phyloP scores from a whole-genome alignment of 2,113 vertebrate genomes.

The Cheilinus undulatus region DNA sequence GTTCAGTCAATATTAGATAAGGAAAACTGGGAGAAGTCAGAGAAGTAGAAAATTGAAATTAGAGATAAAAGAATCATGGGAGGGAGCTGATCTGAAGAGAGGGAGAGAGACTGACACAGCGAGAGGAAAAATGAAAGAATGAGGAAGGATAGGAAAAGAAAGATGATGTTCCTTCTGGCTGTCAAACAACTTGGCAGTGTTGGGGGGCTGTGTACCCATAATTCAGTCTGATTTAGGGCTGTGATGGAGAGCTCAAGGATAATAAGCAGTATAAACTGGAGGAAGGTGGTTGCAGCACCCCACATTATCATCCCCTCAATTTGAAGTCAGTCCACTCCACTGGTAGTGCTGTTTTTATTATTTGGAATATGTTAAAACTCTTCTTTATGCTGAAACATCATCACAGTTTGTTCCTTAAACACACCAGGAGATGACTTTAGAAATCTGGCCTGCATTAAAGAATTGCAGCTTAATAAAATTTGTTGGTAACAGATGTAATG shows the following conservation, averaged over 20 bases:
- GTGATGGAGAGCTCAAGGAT: slow-evolving; percentile 72
- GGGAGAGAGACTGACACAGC: slow-evolving; percentile 16
- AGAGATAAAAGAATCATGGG: slow-evolving; percentile 37
- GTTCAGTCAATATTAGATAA: slow-evolving; percentile 40
- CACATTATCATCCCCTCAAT: slow-evolving; percentile 14
- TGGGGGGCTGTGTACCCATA: slow-evolving; percentile 70
- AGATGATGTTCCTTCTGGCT: slow-evolving; percentile 56
- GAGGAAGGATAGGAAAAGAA: slow-evolving; percentile 16
- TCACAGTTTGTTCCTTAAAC: neutral
- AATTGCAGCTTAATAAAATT: too few relatives aligned
- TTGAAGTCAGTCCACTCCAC: slow-evolving; percentile 34
- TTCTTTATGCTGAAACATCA: neutral
- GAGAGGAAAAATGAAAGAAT: slow-evolving; percentile 25
- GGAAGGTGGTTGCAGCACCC: slow-evolving; percentile 58
- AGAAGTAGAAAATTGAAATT: slow-evolving; percentile 53
- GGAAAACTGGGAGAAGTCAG: slow-evolving; percentile 28
- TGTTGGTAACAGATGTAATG: too few relatives aligned
- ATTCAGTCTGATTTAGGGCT: slow-evolving; percentile 75
- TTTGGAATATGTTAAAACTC: too few relatives aligned
- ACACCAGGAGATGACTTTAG: too few relatives aligned
- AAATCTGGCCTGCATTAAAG: too few relatives aligned
- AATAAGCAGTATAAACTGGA: slow-evolving; percentile 80
- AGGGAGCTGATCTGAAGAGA: slow-evolving; percentile 10
- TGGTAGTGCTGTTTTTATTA: too few relatives aligned
- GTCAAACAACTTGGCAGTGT: slow-evolving; percentile 53